phyloP scores from a whole-genome alignment of 1,140 invertebrate genomes.

The Pomacea maculata region DNA sequence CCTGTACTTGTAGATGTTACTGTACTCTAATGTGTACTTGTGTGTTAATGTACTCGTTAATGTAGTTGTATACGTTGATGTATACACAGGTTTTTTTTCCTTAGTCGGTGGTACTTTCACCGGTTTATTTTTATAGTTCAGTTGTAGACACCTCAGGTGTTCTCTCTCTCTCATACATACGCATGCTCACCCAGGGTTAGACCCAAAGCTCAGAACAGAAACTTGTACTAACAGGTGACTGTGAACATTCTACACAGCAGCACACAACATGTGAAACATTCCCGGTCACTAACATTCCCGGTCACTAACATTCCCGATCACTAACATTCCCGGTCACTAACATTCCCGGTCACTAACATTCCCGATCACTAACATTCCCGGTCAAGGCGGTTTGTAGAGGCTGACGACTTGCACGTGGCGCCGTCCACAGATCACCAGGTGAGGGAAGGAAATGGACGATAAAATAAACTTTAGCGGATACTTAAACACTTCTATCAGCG shows the following conservation, averaged over 20 bases:
- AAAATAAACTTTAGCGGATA: background rate
- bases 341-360: background rate
- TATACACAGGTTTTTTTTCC: no score
- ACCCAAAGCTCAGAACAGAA: no score
- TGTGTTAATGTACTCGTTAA: background rate
- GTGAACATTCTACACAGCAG: no score
- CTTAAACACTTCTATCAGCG: background rate
- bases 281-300: background rate
- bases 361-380: background rate
- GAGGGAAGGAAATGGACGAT: background rate
- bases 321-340: background rate
- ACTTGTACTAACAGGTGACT: no score
- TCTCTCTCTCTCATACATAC: no score
- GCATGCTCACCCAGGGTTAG: no score
- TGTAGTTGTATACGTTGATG: background rate
- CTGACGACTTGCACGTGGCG: background rate
- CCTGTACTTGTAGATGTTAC: background rate
- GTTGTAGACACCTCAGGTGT: no score
- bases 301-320: background rate
- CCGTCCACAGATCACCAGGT: background rate
- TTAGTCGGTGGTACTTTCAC: no score
- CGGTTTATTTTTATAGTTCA: no score
- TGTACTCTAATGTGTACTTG: background rate
- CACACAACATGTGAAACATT: background rate
- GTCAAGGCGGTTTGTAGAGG: background rate